Evolutionary conservation across 2,797 vertebrate species (phyloP), one percentile per base, ranked within the genome.

Genomic region (Nannoperca obscura): DNA sequence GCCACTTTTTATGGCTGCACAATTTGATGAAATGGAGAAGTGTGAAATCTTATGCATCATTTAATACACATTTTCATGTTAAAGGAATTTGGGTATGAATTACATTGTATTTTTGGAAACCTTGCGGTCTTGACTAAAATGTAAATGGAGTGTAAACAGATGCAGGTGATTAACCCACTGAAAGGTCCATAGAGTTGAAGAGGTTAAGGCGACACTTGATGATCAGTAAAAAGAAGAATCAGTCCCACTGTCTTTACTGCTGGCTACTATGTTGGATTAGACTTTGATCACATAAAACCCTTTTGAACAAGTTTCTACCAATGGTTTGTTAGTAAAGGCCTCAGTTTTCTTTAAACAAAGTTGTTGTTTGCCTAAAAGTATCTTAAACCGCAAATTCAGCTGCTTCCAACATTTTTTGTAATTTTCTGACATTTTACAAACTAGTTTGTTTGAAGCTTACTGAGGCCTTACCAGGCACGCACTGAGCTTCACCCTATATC

Each of bases 61-160:
- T 88, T 71, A 70, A 81, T 79, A 81, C 66, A 85, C 76, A 65
- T 73, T 74, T 74, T 75, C 14, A 74, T 83, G 67, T 80, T 76
- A 81, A 80, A 81, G 34, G 47, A 74, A 80, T 76, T 60, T 57
- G 60, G 57, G 19, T 55, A 74, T 77, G 74, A 81, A 66, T 76
- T 68, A 57, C 44, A 69, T 66, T 61, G 27, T 53, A 0, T 73
- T 64, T 76, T 61, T 71, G 32, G 52, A 72, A 77, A 83, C 34
- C 27, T 71, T 40, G 46, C 58, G 74, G 53, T 69, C 19, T 73
- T 57, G 22, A 78, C 64, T 74, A 34, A 80, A 75, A 54, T 67
- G 70, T 40, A 75, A 68, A 73, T 62, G 74, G 67, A 76, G 72
- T 80, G 79, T 84, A 86, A 89, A 86, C 79, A 82, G 67, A 82